Percentiles rank a stretch among this genome's conserved stretches.
These are phyloP conservation scores for Latrodectus hesperus DNA, from an alignment of 2,888 invertebrate species.

Conservation along the genomic window DNA sequence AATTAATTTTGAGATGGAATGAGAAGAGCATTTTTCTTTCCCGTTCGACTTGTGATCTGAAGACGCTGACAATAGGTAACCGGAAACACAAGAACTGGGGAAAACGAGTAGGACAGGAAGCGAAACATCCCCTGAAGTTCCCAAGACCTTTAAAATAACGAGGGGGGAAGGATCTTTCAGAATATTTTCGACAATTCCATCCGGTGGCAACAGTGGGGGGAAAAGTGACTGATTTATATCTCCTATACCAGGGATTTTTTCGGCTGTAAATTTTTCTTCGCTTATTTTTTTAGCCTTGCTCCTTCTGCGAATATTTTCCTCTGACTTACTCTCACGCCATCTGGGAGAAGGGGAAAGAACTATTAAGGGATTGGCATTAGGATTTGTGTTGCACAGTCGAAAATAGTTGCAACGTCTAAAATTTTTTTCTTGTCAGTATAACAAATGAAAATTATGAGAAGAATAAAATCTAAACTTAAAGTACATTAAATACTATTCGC, in stretches of 20 bases:
- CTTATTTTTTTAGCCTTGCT: not conserved
- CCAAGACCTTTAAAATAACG: constrained; percentile 41
- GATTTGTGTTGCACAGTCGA: too few species aligned
- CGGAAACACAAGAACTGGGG: constrained; percentile 15
- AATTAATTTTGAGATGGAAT: too few species aligned
- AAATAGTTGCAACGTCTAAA: too few species aligned
- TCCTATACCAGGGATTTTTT: constrained; percentile 14
- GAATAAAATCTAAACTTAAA: too few species aligned
- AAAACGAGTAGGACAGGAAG: constrained; percentile 2
- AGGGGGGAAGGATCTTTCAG: constrained; percentile 16
- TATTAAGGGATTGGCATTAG: not conserved
- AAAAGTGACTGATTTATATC: constrained; percentile 45
- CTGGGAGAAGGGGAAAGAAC: constrained; percentile 22
- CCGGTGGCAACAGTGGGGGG: constrained; percentile 28
- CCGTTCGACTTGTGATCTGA: too few species aligned
- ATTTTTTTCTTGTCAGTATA: too few species aligned
- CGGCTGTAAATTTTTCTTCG: not conserved
- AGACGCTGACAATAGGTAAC: constrained; percentile 2
- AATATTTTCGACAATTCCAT: constrained; percentile 11
- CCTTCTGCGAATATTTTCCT: not conserved
- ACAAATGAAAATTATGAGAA: too few species aligned
- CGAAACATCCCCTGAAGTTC: constrained; percentile 20
- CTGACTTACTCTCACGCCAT: constrained; percentile 31
- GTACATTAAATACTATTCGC: too few species aligned
- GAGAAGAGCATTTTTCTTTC: too few species aligned